Conservation (phyloP, 2,113 vertebrate genomes). For the Raja brachyura region DNA sequence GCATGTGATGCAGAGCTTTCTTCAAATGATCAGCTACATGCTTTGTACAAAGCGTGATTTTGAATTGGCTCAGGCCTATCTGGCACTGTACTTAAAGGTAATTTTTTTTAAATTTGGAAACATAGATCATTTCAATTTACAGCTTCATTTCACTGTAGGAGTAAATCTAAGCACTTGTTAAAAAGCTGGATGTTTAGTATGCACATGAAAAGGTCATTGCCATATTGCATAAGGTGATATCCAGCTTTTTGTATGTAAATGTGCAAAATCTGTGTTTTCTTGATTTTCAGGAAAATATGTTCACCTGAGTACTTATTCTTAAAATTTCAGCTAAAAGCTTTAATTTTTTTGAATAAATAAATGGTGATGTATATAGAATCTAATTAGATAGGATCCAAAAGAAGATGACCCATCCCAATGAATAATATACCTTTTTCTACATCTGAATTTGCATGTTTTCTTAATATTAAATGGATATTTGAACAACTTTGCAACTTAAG, state of each 20-base stretch:
- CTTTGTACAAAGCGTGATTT: constrained; percentile 74
- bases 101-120: not conserved
- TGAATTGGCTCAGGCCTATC: constrained; percentile 83
- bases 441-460: not conserved
- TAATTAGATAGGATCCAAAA: not conserved
- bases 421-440: not conserved
- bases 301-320: not conserved
- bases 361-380: not conserved
- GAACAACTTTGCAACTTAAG: not conserved
- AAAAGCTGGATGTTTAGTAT: not conserved
- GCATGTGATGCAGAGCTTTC: constrained; percentile 69
- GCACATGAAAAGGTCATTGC: not conserved
- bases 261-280: not conserved
- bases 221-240: not conserved
- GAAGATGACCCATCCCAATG: not conserved
- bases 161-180: not conserved
- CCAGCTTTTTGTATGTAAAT: not conserved
- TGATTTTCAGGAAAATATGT: not conserved
- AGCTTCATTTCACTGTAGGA: not conserved
- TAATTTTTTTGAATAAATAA: not conserved
- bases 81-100: constrained; percentile 89
- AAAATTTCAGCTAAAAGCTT: not conserved
- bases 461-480: not conserved
- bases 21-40: constrained; percentile 75
- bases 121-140: not conserved